These are phyloP conservation scores for Celastrina argiolus DNA, from an alignment of 2,888 invertebrate genomes.

Conservation along the genomic window DNA sequence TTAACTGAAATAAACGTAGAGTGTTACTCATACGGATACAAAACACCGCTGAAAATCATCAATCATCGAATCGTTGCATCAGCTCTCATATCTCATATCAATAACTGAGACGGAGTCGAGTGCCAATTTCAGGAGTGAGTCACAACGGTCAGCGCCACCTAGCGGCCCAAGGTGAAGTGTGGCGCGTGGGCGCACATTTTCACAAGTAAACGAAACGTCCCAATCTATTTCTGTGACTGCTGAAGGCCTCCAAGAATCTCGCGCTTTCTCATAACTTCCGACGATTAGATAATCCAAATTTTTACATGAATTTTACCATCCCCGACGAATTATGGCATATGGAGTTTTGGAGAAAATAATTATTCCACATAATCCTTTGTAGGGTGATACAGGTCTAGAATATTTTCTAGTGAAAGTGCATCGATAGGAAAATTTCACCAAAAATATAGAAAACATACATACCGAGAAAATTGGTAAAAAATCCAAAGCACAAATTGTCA, in stretches of 20 bases:
- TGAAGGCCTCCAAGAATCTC: constrained; percentile 64
- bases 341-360: background rate
- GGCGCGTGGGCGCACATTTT: constrained; percentile 59
- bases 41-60: constrained; percentile 23
- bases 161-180: constrained; percentile 64
- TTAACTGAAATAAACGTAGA: background rate
- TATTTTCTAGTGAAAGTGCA: constrained; percentile 19
- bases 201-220: constrained; percentile 61
- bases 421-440: background rate
- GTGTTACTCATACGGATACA: constrained; percentile 12
- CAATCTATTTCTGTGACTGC: constrained; percentile 66
- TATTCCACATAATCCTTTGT: too few relatives aligned
- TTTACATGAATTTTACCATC: background rate
- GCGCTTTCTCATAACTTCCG: constrained; percentile 54
- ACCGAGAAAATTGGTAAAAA: constrained; percentile 44
- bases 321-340: background rate
- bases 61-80: constrained; percentile 25
- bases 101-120: constrained; percentile 20
- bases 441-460: constrained; percentile 38
- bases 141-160: constrained; percentile 72
- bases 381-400: background rate
- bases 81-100: constrained; percentile 23
- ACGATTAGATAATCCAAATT: constrained; percentile 55
- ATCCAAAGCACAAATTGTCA: constrained; percentile 55
- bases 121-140: constrained; percentile 47